phyloP scores from a whole-genome alignment of 2,797 vertebrate genomes.

The Danio aesculapii region DNA sequence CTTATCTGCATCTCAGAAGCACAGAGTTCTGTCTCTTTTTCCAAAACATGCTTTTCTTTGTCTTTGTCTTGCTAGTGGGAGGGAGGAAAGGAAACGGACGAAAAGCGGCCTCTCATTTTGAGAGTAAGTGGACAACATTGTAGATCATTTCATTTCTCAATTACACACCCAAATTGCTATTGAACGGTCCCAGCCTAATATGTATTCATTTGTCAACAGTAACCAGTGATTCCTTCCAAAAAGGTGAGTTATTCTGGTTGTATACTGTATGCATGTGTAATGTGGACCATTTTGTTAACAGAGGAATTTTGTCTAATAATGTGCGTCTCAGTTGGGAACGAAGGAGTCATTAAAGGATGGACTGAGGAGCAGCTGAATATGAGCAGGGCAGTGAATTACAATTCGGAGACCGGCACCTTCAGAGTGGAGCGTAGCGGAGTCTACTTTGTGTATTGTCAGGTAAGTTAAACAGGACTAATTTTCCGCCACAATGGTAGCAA shows the following conservation, averaged over 20 bases:
- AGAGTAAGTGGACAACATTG: conserved; percentile 82
- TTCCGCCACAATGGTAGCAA: neutral
- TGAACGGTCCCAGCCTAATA: conserved; percentile 30
- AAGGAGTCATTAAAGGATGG: conserved; percentile 90
- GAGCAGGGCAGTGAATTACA: conserved; percentile 86
- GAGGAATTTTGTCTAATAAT: conserved; percentile 24
- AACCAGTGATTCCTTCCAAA: conserved; percentile 79
- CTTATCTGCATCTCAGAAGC: conserved; percentile 59
- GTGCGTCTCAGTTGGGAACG: conserved; percentile 77
- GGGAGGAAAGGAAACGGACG: conserved; percentile 72
- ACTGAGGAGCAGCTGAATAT: conserved; percentile 85
- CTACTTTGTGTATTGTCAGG: conserved; percentile 94
- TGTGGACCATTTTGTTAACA: conserved; percentile 35
- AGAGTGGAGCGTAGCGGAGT: conserved; percentile 84
- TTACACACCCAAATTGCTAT: conserved; percentile 69
- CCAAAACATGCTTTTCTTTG: conserved; percentile 55
- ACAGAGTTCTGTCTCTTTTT: conserved; percentile 46
- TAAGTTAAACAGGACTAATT: conserved; percentile 66
- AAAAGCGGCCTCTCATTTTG: conserved; percentile 85
- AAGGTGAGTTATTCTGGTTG: conserved; percentile 74
- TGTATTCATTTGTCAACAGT: conserved; percentile 71
- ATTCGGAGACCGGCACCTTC: conserved; percentile 84
- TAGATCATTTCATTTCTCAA: conserved; percentile 67
- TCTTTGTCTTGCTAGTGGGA: conserved; percentile 71
- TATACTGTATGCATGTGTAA: conserved; percentile 2